Evolutionary conservation across 2,797 vertebrate genomes (phyloP).

Genomic region (Peromyscus attwateri): DNA sequence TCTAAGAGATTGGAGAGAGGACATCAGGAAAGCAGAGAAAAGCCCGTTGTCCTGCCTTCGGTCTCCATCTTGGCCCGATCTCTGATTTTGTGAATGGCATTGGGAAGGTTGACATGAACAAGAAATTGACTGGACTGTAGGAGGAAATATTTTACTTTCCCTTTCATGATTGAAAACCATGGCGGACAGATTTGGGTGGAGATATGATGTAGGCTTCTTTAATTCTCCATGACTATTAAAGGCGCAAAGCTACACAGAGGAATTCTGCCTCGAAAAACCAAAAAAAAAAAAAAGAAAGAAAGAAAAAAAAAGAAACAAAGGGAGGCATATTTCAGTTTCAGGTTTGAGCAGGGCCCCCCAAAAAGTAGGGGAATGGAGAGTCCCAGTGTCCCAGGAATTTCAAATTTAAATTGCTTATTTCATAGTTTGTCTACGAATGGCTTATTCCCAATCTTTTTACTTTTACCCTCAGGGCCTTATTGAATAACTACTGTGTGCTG

Average conservation of each 20-base stretch:
- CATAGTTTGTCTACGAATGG: neutral
- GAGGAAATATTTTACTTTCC: slow-evolving; percentile 54
- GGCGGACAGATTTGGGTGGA: slow-evolving; percentile 2
- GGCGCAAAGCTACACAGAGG: too few species aligned
- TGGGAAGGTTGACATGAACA: slow-evolving; percentile 68
- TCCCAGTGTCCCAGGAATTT: neutral
- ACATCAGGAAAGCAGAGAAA: slow-evolving; percentile 33
- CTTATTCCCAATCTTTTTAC: neutral
- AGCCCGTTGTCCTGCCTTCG: neutral
- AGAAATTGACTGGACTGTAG: slow-evolving; percentile 27
- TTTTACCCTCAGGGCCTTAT: neutral
- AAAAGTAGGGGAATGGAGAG: neutral
- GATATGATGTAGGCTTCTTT: neutral
- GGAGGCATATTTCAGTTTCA: neutral
- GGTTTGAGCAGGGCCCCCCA: neutral
- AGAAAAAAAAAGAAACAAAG: slow-evolving; percentile 33
- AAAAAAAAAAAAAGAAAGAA: too few species aligned
- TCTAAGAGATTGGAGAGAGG: neutral
- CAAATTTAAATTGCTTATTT: slow-evolving; percentile 3
- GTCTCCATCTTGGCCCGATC: slow-evolving; percentile 45
- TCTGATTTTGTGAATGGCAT: slow-evolving; percentile 39
- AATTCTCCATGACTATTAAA: neutral
- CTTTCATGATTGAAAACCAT: slow-evolving; percentile 32
- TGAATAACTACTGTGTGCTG: neutral
- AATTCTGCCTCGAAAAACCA: too few species aligned